Evolutionary conservation across 2,797 vertebrate species (phyloP).

Genomic region (Distichodus sexfasciatus): DNA sequence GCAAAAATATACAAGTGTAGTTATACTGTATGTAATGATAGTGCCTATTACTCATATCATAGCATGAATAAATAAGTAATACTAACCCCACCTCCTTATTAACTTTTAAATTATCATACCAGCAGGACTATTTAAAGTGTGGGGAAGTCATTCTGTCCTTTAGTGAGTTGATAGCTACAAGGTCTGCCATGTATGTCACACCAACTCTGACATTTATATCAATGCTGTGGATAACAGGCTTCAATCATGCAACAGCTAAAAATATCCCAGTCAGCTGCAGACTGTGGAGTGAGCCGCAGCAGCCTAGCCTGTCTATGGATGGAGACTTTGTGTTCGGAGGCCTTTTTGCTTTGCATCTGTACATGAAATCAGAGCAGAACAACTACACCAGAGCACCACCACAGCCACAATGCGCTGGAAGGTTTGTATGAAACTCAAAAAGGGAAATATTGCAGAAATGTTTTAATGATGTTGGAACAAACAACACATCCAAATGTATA

Average conservation of each 20-base stretch:
- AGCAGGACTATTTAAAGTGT: conserved; percentile 18
- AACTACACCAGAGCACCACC: no score
- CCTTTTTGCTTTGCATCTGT: conserved; percentile 43
- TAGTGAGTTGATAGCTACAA: no score
- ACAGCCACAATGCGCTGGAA: no score
- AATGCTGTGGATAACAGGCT: conserved; percentile 5
- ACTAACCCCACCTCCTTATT: no score
- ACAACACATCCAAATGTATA: no score
- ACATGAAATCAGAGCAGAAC: neutral
- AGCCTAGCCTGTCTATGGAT: conserved; percentile 34
- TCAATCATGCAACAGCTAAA: neutral
- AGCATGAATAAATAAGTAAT: conserved; percentile 37
- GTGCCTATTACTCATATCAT: no score
- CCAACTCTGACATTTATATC: neutral
- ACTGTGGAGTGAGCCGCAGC: conserved; percentile 15
- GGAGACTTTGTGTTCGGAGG: conserved; percentile 47
- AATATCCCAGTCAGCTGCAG: conserved; percentile 14
- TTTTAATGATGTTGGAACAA: no score
- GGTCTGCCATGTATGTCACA: conserved; percentile 24
- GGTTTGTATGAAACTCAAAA: no score
- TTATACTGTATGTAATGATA: no score
- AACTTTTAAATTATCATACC: no score
- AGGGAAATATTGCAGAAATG: no score
- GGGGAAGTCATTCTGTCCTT: neutral
- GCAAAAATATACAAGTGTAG: no score